Percentiles rank a stretch among this genome's conserved stretches.
phyloP scores from a whole-genome alignment of 2,888 invertebrate species.

The Orthosia gothica region DNA sequence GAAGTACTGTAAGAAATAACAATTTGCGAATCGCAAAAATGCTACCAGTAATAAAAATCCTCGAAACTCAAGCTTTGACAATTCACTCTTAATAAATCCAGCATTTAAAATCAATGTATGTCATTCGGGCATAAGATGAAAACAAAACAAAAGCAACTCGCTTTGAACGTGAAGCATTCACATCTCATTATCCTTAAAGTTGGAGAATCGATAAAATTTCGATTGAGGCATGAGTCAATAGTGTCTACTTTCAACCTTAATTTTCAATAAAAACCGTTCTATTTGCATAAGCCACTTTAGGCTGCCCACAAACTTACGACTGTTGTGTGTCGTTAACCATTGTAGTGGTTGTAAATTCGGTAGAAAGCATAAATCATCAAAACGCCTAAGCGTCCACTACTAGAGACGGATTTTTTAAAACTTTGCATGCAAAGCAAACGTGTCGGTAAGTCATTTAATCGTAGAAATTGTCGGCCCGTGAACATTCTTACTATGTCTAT shows the following conservation, averaged over 20 bases:
- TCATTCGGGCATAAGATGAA: constrained; percentile 57
- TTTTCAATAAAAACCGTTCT: constrained; percentile 72
- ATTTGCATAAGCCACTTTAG: constrained; percentile 74
- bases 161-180: constrained; percentile 58
- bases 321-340: constrained; percentile 47
- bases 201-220: constrained; percentile 72
- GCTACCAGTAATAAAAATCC: constrained; percentile 10
- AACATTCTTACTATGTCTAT: not conserved
- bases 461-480: no score
- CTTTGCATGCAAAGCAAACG: no score
- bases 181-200: constrained; percentile 74
- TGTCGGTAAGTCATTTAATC: no score
- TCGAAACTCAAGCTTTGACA: not conserved
- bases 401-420: no score
- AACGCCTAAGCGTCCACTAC: no score
- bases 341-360: constrained; percentile 45
- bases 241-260: constrained; percentile 66
- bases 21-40: not conserved
- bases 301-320: constrained; percentile 57
- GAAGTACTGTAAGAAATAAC: no score
- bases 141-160: constrained; percentile 40
- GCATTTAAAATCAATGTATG: constrained; percentile 67
- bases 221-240: constrained; percentile 75
- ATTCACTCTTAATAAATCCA: not conserved
- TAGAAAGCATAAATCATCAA: not conserved